Evolutionary conservation across 2,113 vertebrate genomes (phyloP).

Genomic region (Kobus ellipsiprymnus): DNA sequence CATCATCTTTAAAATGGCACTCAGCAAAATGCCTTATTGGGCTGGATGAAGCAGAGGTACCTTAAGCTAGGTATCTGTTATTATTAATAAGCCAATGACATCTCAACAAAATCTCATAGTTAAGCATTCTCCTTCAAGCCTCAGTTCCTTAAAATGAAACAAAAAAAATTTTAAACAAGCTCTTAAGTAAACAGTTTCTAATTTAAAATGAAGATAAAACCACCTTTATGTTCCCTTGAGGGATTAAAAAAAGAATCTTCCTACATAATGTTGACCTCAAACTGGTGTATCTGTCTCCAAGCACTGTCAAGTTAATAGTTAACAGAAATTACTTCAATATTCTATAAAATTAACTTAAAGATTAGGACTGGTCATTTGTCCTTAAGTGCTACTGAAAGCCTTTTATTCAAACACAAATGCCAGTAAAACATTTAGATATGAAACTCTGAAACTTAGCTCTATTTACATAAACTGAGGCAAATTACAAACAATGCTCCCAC

Average conservation of each 20-base stretch:
- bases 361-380: not conserved
- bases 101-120: not conserved
- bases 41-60: not conserved
- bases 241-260: not conserved
- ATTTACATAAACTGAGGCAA: not conserved
- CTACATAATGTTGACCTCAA: not conserved
- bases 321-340: slow-evolving; percentile 6
- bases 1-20: slow-evolving; percentile 21
- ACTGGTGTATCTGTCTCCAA: not conserved
- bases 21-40: slow-evolving; percentile 7
- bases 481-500: not conserved
- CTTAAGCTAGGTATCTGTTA: not conserved
- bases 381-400: not conserved
- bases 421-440: not conserved
- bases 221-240: not conserved
- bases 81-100: not conserved
- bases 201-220: slow-evolving; percentile 22
- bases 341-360: not conserved
- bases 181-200: slow-evolving; percentile 22
- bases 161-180: not conserved
- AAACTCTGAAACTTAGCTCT: not conserved
- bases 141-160: slow-evolving; percentile 11
- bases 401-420: slow-evolving; percentile 23
- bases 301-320: not conserved
- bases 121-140: slow-evolving; percentile 11